Evolutionary conservation across 1,140 invertebrate genomes (phyloP).

Genomic region (Ceratosolen fusciceps): DNA sequence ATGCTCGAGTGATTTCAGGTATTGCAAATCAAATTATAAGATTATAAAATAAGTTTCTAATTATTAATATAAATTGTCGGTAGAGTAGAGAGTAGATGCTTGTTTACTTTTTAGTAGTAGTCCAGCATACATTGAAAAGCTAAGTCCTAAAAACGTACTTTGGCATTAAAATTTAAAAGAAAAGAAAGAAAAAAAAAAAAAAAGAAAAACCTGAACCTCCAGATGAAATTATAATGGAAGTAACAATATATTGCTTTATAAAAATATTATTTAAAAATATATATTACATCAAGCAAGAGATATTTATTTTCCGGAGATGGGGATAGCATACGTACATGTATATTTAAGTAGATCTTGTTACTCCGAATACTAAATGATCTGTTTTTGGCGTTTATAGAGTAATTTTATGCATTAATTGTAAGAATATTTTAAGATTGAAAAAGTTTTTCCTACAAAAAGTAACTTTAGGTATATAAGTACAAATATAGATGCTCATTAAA

Average conservation of each 20-base stretch:
- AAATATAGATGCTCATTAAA: conserved; percentile 23
- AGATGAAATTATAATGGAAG: not conserved
- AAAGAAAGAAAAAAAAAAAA: no score
- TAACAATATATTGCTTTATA: not conserved
- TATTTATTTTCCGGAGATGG: not conserved
- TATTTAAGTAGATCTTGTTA: not conserved
- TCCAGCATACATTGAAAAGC: no score
- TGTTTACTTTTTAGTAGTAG: no score
- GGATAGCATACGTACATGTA: not conserved
- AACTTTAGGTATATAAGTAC: conserved; percentile 26
- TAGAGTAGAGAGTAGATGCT: no score
- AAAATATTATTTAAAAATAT: not conserved
- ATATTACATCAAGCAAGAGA: not conserved
- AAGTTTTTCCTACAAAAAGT: conserved; percentile 27
- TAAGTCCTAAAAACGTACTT: no score
- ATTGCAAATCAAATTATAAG: not conserved
- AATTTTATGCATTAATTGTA: conserved; percentile 35
- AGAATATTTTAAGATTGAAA: conserved; percentile 14
- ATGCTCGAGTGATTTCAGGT: not conserved
- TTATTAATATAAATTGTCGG: not conserved
- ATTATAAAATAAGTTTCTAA: not conserved
- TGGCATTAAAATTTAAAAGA: no score
- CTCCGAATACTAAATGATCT: not conserved
- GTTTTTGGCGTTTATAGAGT: conserved; percentile 14
- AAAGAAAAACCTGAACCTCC: no score